Evolutionary conservation across 2,113 vertebrate species (phyloP).

Genomic region (Callospermophilus lateralis): DNA sequence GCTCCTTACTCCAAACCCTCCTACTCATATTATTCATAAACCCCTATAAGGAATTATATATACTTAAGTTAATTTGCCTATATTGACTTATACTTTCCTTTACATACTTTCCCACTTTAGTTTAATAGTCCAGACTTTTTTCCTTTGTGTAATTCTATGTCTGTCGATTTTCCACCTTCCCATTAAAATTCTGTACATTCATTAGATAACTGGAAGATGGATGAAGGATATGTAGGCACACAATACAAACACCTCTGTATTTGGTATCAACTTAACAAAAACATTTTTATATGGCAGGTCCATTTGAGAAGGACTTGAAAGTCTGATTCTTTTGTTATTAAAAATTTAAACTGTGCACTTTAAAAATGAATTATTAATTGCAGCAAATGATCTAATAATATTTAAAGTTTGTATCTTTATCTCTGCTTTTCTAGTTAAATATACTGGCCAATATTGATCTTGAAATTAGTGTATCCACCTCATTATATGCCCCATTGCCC

Average conservation of each 20-base stretch:
- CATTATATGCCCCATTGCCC: neutral
- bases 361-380: conserved; percentile 46
- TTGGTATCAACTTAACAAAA: neutral
- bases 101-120: neutral
- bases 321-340: neutral
- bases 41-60: neutral
- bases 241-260: neutral
- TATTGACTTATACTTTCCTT: neutral
- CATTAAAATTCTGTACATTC: neutral
- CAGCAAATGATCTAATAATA: neutral
- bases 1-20: neutral
- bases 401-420: neutral
- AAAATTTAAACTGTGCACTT: neutral
- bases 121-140: neutral
- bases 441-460: conserved; percentile 42
- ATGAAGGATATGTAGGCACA: neutral
- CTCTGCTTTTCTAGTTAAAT: conserved; percentile 30
- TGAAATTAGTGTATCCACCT: conserved; percentile 27
- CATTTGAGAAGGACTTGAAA: conserved; percentile 5
- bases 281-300: neutral
- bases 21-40: neutral
- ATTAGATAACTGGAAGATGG: neutral
- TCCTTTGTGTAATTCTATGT: neutral
- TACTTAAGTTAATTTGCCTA: conserved; percentile 7
- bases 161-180: neutral